phyloP scores from a whole-genome alignment of 2,113 vertebrate species.

The Carassius gibelio region DNA sequence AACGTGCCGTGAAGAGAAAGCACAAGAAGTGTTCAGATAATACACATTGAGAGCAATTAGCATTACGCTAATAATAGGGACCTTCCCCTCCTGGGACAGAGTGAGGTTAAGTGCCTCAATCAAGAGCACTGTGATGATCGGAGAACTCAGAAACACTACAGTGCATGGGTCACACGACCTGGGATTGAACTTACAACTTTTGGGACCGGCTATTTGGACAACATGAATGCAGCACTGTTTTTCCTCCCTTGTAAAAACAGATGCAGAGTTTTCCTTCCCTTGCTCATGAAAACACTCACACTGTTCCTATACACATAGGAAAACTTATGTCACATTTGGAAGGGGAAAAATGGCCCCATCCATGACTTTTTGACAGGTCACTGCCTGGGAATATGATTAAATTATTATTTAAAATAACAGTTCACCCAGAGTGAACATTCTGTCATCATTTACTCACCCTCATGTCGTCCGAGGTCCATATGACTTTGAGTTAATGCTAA shows the following conservation, averaged over 20 bases:
- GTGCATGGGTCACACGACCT: background rate
- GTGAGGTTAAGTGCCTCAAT: constrained; percentile 7
- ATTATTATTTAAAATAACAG: background rate
- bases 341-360: background rate
- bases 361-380: background rate
- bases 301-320: constrained; percentile 8
- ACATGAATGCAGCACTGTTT: constrained; percentile 12
- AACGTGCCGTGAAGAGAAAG: background rate
- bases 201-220: background rate
- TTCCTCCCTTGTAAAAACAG: constrained; percentile 1
- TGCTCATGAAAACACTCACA: background rate
- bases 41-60: background rate
- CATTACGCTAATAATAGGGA: background rate
- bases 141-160: background rate
- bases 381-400: background rate
- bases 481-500: background rate
- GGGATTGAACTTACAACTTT: background rate
- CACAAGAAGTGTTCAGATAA: background rate
- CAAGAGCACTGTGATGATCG: background rate
- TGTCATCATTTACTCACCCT: background rate
- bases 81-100: background rate
- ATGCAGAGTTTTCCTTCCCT: background rate
- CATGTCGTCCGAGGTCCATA: background rate
- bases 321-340: constrained; percentile 26
- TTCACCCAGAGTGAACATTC: background rate